A percentile compares a stretch with the other conserved stretches of the same genome.
Evolutionary conservation across 2,888 invertebrate genomes (phyloP).

Genomic region (Antitype chi): DNA sequence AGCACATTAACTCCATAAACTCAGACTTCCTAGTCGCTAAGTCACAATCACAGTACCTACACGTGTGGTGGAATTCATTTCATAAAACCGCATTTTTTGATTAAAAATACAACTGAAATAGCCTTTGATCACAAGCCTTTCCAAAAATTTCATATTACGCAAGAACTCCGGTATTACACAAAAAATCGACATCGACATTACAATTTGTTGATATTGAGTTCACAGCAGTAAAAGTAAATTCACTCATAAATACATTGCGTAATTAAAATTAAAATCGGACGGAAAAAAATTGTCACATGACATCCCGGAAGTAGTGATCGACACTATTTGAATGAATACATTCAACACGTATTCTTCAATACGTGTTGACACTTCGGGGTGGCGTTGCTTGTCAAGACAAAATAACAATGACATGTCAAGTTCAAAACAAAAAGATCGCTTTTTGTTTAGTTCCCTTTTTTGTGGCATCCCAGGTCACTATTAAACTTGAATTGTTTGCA

Average conservation of each 20-base stretch:
- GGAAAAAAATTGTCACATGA: conserved; percentile 7
- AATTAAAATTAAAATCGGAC: conserved; percentile 44
- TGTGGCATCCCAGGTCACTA: neutral
- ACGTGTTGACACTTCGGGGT: neutral
- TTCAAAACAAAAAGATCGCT: no score
- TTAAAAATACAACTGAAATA: neutral
- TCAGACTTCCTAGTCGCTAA: conserved; percentile 21
- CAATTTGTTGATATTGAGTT: conserved; percentile 8
- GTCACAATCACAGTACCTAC: neutral
- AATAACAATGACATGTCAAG: neutral
- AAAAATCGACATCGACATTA: conserved; percentile 33
- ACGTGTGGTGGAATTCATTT: neutral
- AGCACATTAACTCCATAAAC: conserved; percentile 16
- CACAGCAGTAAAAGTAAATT: conserved; percentile 25
- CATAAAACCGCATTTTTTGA: neutral
- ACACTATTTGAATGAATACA: neutral
- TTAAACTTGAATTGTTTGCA: neutral
- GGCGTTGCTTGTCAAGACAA: neutral
- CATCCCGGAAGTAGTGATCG: conserved; percentile 17
- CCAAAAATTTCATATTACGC: conserved; percentile 22
- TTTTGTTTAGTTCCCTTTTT: neutral
- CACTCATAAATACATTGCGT: conserved; percentile 24
- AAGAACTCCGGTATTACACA: conserved; percentile 16
- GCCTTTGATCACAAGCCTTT: neutral
- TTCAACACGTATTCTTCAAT: no score